Base-by-base conservation (phyloP, 2,113 vertebrate genomes). In the Urocolius indicus region DNA sequence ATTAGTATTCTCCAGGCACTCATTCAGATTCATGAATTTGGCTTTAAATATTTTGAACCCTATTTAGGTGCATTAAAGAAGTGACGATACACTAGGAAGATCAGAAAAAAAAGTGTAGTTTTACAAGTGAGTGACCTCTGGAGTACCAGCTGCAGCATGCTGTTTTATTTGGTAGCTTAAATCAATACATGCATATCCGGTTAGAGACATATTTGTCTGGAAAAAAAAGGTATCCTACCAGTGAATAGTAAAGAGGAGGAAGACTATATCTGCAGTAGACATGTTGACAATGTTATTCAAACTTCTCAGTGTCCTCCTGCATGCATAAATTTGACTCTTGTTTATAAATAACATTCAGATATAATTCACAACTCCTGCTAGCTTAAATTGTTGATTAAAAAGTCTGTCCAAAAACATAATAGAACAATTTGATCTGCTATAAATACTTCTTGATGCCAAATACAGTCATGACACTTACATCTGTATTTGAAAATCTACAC, bases 261-360 rank as follows among this genome's bases (percentile, higher is more conserved):
- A 92, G 91, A 79, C 71, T 8, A 6, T 93, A 84, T 63, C 62
- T 80, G 69, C 89, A 96, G 77, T 23, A 83, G 85, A 82, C 43
- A 87, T 68, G 73, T 77, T 96, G 93, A 96, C 91, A 96, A 77
- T 93, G 74, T 97, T 97, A 95, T 95, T 97, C 93, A 97, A 95
- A 97, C 82, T 93, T 95, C 86, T 97, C 95, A 92, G 22, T 96
- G 95, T 96, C 95, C 84, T 87, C 54, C 85, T 83, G 72, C 61
- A 93, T 87, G 96, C 77, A 83, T 80, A 83, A 95, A 85, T 98
- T 96, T 97, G 87, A 91, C 83, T 97, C 80, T 93, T 97, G 93
- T 97, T 98, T 98, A 97, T 95, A 97, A 97, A 96, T 93, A 94
- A 54, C 65, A 90, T 86, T 96, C 89, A 94, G 91, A 94, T 94